These are phyloP conservation scores for Halichoerus grypus DNA, from an alignment of 2,113 vertebrate genomes.

Conservation along the genomic window DNA sequence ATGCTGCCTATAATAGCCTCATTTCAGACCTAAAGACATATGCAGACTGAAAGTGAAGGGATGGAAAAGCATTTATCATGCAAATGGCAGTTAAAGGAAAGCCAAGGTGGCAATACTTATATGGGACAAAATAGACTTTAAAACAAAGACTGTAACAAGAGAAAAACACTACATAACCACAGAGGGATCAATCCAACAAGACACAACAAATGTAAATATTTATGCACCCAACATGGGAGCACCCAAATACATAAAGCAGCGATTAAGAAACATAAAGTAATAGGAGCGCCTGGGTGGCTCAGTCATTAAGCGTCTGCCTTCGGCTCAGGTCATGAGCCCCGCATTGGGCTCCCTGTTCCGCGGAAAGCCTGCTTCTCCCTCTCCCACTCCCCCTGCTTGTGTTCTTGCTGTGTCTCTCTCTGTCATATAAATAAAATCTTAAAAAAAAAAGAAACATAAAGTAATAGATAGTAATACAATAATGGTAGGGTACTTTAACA, in stretches of 20 bases:
- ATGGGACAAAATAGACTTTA: background rate
- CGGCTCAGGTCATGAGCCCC: too few species aligned
- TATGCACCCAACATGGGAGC: background rate
- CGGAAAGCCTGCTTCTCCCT: too few species aligned
- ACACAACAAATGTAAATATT: background rate
- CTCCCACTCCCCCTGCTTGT: too few species aligned
- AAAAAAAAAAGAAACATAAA: background rate
- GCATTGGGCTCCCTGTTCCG: too few species aligned
- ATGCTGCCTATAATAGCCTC: background rate
- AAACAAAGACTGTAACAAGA: background rate
- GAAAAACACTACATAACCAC: background rate
- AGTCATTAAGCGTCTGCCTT: too few species aligned
- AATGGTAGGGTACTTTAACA: background rate
- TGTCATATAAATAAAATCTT: too few species aligned
- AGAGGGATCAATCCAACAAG: background rate
- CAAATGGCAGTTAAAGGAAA: background rate
- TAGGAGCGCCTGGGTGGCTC: background rate
- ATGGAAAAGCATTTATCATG: background rate
- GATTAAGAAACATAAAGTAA: background rate
- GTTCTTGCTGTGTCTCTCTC: too few species aligned
- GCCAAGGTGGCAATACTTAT: background rate
- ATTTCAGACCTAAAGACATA: background rate
- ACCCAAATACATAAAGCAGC: background rate
- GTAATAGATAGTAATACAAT: background rate
- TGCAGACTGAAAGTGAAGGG: background rate